Evolutionary conservation across 2,888 invertebrate species (phyloP), one percentile per base, ranked within the genome.

Genomic region (Meganola albula): DNA sequence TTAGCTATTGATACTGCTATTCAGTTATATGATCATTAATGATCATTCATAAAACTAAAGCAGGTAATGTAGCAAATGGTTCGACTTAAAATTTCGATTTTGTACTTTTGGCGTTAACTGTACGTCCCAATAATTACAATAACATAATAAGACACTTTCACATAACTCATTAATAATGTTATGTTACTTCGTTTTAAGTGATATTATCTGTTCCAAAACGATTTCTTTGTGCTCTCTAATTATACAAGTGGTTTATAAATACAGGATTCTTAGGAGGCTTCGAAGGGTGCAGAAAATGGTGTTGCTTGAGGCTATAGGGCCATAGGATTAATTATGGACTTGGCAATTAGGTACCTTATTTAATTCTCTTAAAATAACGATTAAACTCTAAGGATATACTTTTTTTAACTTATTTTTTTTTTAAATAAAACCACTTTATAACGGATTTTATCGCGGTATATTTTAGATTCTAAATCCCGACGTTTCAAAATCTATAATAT

Each of bases 181-280:
- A 63, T 56, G 60, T 58, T 62, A 60, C 61, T 63, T 66, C 54
- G 33, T 51, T 53, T 36, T 35, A 60, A 61, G 52, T 57, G 74
- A 74, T 76, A 72, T 56, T 61, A 79, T 78, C 74, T 71, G 50
- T 63, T 67, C 64, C 57, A 58, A 63, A 71, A 68, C 65, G 55
- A 71, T 73, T 74, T 73, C 74, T 69, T 72, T 72, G 65, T 72
- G 43, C 59, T 62, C 66, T 66, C 67, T 75, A 70, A 79, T 77
- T 72, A 75, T 53, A 50, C 39, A 53, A 48, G 61, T 72, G 71
- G 58, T 65, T 74, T 78, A 74, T 79, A 83, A 83, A 80, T 79
- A 74, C 63, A 78, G n/a, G n/a, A n/a, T n/a, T n/a, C n/a, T n/a
- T 20, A 20, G 20, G n/a, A 20, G 4, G 20, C n/a, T 16, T 59